A percentile compares a stretch with the other conserved stretches of the same genome.
Evolutionary conservation across 2,888 invertebrate species (phyloP).

Genomic region (Laspeyria flexula): DNA sequence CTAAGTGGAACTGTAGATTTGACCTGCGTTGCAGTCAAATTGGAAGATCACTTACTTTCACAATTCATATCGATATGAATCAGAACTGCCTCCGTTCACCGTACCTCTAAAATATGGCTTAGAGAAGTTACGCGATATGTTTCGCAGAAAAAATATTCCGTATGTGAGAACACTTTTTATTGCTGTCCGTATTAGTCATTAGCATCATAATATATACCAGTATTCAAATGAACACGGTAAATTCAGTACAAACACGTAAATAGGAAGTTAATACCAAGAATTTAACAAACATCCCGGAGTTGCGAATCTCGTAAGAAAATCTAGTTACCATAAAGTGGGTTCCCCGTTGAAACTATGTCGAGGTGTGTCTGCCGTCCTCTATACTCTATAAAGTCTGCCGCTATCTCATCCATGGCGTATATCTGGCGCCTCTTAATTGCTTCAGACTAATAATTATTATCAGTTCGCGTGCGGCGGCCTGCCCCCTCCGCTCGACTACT

Average conservation of each 20-base stretch:
- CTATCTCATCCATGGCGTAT: slow-evolving; percentile 72
- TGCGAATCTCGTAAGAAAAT: slow-evolving; percentile 22
- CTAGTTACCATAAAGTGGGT: slow-evolving; percentile 42
- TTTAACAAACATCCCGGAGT: background rate
- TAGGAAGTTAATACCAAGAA: background rate
- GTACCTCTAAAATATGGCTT: background rate
- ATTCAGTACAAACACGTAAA: background rate
- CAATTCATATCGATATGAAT: background rate
- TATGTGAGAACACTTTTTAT: background rate
- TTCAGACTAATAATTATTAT: slow-evolving; percentile 81
- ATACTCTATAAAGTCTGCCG: slow-evolving; percentile 52
- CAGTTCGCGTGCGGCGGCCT: slow-evolving; percentile 76
- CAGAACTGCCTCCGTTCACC: background rate
- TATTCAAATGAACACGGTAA: slow-evolving; percentile 3
- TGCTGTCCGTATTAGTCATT: background rate
- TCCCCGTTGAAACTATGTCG: slow-evolving; percentile 45
- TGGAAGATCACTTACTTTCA: background rate
- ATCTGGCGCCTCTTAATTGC: slow-evolving; percentile 84
- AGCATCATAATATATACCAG: background rate
- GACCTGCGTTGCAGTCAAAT: slow-evolving; percentile 9
- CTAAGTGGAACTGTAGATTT: slow-evolving; percentile 11
- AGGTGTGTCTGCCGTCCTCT: slow-evolving; percentile 47
- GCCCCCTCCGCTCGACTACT: slow-evolving; percentile 55
- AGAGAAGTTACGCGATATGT: background rate
- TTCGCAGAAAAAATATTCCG: background rate